Evolutionary conservation across 2,888 invertebrate species (phyloP), one percentile per base, ranked within the genome.

Genomic region (Dicranocentrus wangi): DNA sequence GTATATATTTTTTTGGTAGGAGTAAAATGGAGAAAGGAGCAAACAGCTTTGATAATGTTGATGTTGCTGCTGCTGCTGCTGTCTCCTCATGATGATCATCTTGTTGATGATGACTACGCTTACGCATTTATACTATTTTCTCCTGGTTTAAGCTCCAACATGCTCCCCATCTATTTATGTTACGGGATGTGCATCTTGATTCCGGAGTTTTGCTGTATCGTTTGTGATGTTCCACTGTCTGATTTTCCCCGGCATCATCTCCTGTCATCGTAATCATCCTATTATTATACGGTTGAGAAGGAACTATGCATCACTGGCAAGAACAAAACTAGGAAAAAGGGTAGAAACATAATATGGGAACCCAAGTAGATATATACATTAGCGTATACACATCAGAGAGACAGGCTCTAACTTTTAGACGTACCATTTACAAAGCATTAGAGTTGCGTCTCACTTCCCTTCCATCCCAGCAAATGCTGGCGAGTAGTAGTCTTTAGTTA

Each of bases 231-330:
- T 78, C 70, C 78, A 71, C 78, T 69, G 70, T 78, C 78, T 78
- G 78, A 78, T 65, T 77, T 78, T 78, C 65, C 75, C 78, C 78
- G 78, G 70, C 70, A 70, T 66, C 78, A 69, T 69, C 63, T 78
- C 78, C 70, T 78, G 78, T 78, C 78, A 78, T 78, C 78, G 55
- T 78, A 51, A 78, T 78, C 78, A 78, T 78, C 70, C 42, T 78
- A 65, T 70, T 78, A 78, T 78, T 78, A 78, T 61, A 78, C 65
- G 78, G 70, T 55, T 78, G 78, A 78, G 70, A 55, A 78, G 78
- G 78, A 78, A 78, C 78, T 65, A 71, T 78, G 78, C 78, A 53
- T 65, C 70, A 71, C 5, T 10, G 32, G 32, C 10, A 32, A 10
- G 10, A 32, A 47, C 42, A 60, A 70, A 66, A 68, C 25, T 53